phyloP scores from a whole-genome alignment of 2,797 vertebrate species.

The Hybognathus amarus region DNA sequence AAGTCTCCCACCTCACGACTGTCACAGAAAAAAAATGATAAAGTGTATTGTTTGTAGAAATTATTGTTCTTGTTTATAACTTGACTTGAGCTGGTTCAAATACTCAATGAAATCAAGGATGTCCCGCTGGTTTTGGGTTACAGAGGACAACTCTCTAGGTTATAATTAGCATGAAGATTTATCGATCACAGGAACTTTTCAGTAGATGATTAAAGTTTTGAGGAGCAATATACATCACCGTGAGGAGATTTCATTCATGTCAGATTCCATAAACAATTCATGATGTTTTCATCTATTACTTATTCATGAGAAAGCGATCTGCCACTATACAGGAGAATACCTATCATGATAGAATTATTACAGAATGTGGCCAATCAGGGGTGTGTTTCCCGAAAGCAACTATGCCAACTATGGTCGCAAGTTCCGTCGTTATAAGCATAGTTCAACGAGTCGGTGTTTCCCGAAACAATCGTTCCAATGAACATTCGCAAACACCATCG shows the following conservation, averaged over 20 bases:
- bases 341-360: slow-evolving; percentile 55
- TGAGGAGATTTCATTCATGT: slow-evolving; percentile 42
- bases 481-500: no score
- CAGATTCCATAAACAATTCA: slow-evolving; percentile 64
- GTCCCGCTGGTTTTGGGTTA: background rate
- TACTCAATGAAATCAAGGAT: background rate
- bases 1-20: background rate
- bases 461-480: no score
- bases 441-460: no score
- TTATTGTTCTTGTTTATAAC: background rate
- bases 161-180: background rate
- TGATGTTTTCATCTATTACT: slow-evolving; percentile 59
- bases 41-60: no score
- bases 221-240: slow-evolving; percentile 35
- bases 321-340: slow-evolving; percentile 53
- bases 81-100: background rate
- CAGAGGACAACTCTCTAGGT: background rate
- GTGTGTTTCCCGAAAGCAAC: no score
- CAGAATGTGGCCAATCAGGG: slow-evolving; percentile 53
- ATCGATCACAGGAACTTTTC: background rate
- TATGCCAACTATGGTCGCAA: no score
- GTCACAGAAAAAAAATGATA: background rate
- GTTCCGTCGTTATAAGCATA: no score
- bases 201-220: slow-evolving; percentile 34
- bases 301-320: slow-evolving; percentile 61